Conservation (phyloP, 2,113 vertebrate species). For the Podarcis raffonei region DNA sequence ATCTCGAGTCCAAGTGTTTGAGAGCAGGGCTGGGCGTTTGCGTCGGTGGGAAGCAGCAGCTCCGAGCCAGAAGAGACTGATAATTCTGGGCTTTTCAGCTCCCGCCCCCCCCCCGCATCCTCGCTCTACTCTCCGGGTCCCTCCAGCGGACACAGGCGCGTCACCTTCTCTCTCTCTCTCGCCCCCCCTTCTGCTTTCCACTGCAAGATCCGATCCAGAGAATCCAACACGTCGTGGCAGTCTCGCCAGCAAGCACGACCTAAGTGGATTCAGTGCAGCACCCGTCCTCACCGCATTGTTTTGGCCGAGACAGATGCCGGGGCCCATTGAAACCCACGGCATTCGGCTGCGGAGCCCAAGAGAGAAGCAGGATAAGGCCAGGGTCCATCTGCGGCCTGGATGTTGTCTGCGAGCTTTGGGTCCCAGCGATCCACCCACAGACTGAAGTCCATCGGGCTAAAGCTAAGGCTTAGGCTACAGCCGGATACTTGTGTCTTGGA, state of each 20-base stretch:
- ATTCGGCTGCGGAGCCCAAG: neutral
- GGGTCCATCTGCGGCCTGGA: neutral
- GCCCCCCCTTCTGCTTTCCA: neutral
- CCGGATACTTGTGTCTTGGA: no score
- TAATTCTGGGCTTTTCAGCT: neutral
- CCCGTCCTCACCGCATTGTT: no score
- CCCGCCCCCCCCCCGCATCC: neutral
- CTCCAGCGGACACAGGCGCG: neutral
- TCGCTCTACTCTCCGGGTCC: neutral
- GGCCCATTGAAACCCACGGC: neutral
- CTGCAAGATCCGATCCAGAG: neutral
- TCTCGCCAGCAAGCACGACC: neutral
- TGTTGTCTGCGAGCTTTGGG: neutral
- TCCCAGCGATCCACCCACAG: neutral
- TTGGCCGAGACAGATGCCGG: no score
- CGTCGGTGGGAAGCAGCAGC: neutral
- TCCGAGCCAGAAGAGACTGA: neutral
- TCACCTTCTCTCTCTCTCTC: no score
- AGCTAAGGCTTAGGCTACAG: no score
- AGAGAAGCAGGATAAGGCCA: neutral
- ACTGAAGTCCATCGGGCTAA: neutral
- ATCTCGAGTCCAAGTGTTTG: no score
- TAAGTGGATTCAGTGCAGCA: neutral
- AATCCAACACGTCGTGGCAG: neutral
- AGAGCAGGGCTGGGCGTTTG: neutral